Base-by-base conservation (phyloP, 1,140 invertebrate species). In the Nomia melanderi region DNA sequence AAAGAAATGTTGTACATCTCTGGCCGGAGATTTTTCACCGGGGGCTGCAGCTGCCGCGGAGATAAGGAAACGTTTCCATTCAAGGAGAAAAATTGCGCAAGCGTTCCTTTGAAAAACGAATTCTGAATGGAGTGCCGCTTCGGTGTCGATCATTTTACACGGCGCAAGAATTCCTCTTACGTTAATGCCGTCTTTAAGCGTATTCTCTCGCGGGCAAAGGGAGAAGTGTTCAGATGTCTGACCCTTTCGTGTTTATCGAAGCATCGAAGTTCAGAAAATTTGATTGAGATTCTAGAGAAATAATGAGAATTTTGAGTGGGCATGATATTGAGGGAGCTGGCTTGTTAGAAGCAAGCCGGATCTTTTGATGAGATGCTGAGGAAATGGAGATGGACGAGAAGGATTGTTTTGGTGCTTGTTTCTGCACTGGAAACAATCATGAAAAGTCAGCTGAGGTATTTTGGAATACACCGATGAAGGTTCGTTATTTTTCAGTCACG, bases 61-160 rank as follows among this genome's bases (percentile, higher is more conserved):
- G 54, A 69, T 60, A 60, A 69, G 41, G 54, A 67, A 47, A 76
- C 65, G 65, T 69, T 69, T 69, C 54, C 31, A 69, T 69, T 69
- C 65, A 27, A 2, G n/a, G 20, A 69, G 73, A 60, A 60, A 69
- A 59, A 69, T 69, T 29, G 39, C 25, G n/a, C 65, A 44, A 69
- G 47, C 54, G 64, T 60, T 69, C 17, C 64, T 14, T 33, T 2
- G 41, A 11, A n/a, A 65, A 75, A 39, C 73, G 73, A 39, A 69
- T 67, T 27, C 39, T 17, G 73, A 75, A 66, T 75, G 41, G 64
- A 60, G 20, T 9, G 11, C 41, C 25, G 31, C 11, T 6, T 47
- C 53, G 4, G 7, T 25, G 63, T 12, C 65, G 41, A 50, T 59
- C 65, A 39, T 59, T 33, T 29, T 41, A 33, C 31, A 17, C 27